Base-by-base conservation (phyloP, 2,113 vertebrate genomes). In the Poecile atricapillus region DNA sequence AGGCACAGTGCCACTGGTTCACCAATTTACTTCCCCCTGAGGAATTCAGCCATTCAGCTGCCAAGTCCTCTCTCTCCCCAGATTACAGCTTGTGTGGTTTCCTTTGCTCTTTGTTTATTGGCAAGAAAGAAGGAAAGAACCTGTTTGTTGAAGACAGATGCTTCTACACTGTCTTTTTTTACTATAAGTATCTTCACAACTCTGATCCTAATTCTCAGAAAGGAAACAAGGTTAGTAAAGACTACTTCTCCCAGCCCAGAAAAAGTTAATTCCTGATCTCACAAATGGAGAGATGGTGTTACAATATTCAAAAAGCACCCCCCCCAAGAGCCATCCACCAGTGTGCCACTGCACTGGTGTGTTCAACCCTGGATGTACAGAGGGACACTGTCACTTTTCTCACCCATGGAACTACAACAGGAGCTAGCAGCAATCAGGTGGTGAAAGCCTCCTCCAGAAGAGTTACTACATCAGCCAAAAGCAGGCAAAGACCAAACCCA, bases 321-420 rank as follows among this genome's bases (percentile, higher is more conserved):
- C 6, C 37, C 37, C 10, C 8, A 7, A 11, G 28, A 33, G 47
- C 17, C 39, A 22, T 10, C 25, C 62, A 6, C 17, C 50, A 11
- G 11, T 0, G 9, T 7, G 27, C 35, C 55, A 22, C 7, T 4
- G 9, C 62, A 20, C 13, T 6, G 15, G 41, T 23, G 16, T 4
- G 0, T 30, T 41, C 15, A 37, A 55, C 19, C 15, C 4, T 0
- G 0, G 2, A 1, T 1, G 15, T 15, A 44, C 44, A 39, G 53
- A 76, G 37, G 2, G 10, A 33, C 33, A 33, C 25, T 1, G 21
- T 5, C 37, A 16, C n/a, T 49, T 17, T 12, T 4, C 35, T 12
- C 39, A 39, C 39, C 43, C 73, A 20, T 0, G 0, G 13, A 58
- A 10, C 11, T 17, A 2, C 2, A 52, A 22, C 13, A 68, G 28